phyloP scores from a whole-genome alignment of 2,113 vertebrate genomes.

The Festucalex cinctus region DNA sequence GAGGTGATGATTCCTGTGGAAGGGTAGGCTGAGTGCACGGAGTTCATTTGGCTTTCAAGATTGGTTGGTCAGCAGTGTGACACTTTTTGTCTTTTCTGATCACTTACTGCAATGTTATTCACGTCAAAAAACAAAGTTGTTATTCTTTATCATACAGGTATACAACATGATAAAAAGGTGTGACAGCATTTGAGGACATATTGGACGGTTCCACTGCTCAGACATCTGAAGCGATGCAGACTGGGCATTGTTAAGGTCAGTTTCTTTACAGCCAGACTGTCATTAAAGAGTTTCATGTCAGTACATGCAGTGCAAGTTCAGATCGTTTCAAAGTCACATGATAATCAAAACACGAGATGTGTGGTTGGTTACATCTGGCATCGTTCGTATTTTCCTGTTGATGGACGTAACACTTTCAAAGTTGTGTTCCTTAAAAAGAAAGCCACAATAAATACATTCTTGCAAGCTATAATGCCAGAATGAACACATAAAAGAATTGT shows the following conservation, averaged over 20 bases:
- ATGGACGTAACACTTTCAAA: slow-evolving; percentile 13
- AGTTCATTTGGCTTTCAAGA: slow-evolving; percentile 38
- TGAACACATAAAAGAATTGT: neutral
- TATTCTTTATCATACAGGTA: no score
- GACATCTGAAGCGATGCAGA: slow-evolving; percentile 35
- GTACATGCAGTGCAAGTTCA: slow-evolving; percentile 21
- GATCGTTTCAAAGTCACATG: slow-evolving; percentile 18
- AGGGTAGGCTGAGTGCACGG: slow-evolving; percentile 40
- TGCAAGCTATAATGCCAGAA: neutral
- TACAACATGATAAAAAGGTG: neutral
- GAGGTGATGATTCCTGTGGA: slow-evolving; percentile 31
- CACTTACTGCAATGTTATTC: neutral
- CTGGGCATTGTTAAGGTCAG: slow-evolving; percentile 10
- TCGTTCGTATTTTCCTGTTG: slow-evolving; percentile 13
- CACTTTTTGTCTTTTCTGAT: slow-evolving; percentile 17
- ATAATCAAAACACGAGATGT: slow-evolving; percentile 21
- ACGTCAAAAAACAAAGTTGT: neutral
- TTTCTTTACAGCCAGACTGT: slow-evolving; percentile 44
- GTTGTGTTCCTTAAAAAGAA: slow-evolving; percentile 8
- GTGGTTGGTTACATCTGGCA: slow-evolving; percentile 39
- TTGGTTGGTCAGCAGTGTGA: slow-evolving; percentile 31
- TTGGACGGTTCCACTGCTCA: slow-evolving; percentile 9
- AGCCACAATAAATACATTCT: neutral
- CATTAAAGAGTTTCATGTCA: slow-evolving; percentile 14
- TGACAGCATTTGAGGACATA: slow-evolving; percentile 21